These are phyloP conservation scores for Blera fallax DNA, from an alignment of 2,888 invertebrate species.

Conservation along the genomic window DNA sequence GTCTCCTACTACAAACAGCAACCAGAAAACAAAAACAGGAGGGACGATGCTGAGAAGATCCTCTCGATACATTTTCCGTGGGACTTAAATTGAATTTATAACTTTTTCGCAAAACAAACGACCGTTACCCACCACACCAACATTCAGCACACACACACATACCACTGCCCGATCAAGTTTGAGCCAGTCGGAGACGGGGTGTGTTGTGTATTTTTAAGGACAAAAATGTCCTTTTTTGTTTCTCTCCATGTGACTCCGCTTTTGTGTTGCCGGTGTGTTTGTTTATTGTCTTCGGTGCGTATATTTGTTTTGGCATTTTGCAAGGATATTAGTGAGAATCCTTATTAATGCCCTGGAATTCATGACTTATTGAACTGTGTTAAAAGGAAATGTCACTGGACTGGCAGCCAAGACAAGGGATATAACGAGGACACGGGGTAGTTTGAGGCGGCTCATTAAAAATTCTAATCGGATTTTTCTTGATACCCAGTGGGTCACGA, in stretches of 20 bases:
- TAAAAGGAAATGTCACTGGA: conserved; percentile 68
- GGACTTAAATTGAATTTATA: conserved; percentile 74
- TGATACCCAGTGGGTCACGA: conserved; percentile 48
- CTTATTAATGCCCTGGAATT: conserved; percentile 71
- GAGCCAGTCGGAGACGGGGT: background rate
- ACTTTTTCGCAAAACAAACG: conserved; percentile 71
- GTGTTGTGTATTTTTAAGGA: conserved; percentile 22
- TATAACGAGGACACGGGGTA: background rate
- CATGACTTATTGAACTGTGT: conserved; percentile 72
- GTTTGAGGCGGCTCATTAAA: conserved; percentile 61
- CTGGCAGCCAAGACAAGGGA: conserved; percentile 1
- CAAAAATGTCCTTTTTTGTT: conserved; percentile 14
- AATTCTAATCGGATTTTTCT: conserved; percentile 70
- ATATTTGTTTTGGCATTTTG: conserved; percentile 52
- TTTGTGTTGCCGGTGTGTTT: conserved; percentile 19
- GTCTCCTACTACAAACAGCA: conserved; percentile 37
- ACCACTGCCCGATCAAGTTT: conserved; percentile 36
- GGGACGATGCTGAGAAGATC: conserved; percentile 43
- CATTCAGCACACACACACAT: conserved; percentile 1
- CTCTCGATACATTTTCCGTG: conserved; percentile 73
- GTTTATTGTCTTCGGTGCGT: conserved; percentile 30
- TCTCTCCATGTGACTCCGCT: conserved; percentile 15
- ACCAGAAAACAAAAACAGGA: conserved; percentile 41
- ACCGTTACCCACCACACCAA: conserved; percentile 29
- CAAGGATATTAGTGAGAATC: conserved; percentile 65